Conservation (phyloP, 2,888 invertebrate species). For the Oligia strigilis region DNA sequence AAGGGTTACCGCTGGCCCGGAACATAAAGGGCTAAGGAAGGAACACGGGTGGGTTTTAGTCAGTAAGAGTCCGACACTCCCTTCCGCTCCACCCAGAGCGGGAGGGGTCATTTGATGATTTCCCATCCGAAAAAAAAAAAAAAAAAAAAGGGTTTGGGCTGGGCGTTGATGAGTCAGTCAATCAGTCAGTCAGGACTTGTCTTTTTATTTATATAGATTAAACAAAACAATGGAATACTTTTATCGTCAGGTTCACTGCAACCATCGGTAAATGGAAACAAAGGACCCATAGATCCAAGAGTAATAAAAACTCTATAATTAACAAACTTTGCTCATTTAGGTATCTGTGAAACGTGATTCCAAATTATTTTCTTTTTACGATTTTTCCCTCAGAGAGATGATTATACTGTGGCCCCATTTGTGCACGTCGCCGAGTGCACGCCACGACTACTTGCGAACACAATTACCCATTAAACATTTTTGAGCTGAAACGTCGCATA, state of each 20-base stretch:
- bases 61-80: too few species aligned
- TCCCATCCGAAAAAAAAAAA: too few species aligned
- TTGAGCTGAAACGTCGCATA: conserved; percentile 30
- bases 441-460: conserved; percentile 30
- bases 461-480: conserved; percentile 45
- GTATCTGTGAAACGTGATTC: background rate
- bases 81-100: too few species aligned
- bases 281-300: background rate
- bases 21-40: too few species aligned
- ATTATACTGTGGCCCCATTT: background rate
- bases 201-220: too few species aligned
- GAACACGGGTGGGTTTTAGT: too few species aligned
- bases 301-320: background rate
- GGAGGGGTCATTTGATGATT: too few species aligned
- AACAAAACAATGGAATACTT: background rate
- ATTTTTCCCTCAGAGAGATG: background rate
- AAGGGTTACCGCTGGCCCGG: too few species aligned
- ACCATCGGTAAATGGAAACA: background rate
- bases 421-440: conserved; percentile 4
- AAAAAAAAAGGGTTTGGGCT: too few species aligned
- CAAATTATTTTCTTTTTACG: background rate
- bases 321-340: background rate
- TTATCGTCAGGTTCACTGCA: too few species aligned
- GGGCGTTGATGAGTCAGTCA: too few species aligned
- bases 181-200: too few species aligned